Evolutionary conservation across 2,797 vertebrate genomes (phyloP), one percentile per base, ranked within the genome.

Genomic region (Lerista edwardsae): DNA sequence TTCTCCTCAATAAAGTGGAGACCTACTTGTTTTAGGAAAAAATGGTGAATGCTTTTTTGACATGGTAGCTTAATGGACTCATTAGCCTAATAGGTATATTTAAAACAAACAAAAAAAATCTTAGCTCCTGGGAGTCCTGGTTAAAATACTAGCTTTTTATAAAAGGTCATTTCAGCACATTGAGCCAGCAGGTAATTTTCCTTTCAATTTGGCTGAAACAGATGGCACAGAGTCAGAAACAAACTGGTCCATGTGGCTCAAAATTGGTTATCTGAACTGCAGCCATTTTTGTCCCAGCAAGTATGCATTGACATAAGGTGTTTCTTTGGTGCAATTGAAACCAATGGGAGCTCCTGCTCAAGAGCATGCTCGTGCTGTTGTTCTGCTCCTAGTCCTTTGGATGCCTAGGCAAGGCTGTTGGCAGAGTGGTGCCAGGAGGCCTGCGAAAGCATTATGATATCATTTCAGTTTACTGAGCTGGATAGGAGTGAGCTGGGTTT

Each of bases 21-120:
- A 77, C 83, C 55, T 86, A 41, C 57, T 87, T 84, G 44, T 80
- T 84, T 87, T 75, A 84, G 78, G 78, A 67, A 80, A 87, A 83
- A 80, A 67, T 57, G 44, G 78, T 62, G 71, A 73, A 72, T 84
- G 82, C 68, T 41, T 84, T 81, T 72, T 84, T 84, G 36, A 81
- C 74, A 65, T 84, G 29, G 82, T 80, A 59, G 67, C 79, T 87
- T 84, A 87, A 80, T 87, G 65, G 65, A 77, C 59, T 77, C 44
- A 55, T 76, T 87, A 81, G 34, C 57, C 67, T 84, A 81, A 87
- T 80, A 76, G 15, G 29, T 27, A 17, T 15, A 39, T 78, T 41
- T n/a, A 34, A n/a, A 17, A 61, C 23, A 64, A 6, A 77, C 15
- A 55, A 15, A 55, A 55, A 55, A 55, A 55, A 9, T 55, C 51